Evolutionary conservation across 2,888 invertebrate species (phyloP), one percentile per base, ranked within the genome.

Genomic region (Apamea epomidion): DNA sequence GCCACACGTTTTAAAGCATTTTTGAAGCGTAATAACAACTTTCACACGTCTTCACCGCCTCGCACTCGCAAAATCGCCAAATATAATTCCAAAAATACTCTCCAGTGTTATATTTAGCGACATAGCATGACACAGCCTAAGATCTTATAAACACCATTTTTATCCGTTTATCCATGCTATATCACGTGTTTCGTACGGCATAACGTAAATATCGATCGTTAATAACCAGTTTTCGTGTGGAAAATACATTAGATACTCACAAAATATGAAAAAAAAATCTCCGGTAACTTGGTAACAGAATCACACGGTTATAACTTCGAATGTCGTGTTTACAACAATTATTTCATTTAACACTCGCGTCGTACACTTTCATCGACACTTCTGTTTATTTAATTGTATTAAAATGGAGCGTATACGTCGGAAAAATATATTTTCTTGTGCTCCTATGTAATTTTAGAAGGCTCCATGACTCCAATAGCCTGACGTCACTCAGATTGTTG

Each of bases 401-500:
- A 92, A 93, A 94, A 91, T 93, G 92, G 92, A 95, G 94, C 93
- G 91, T 91, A 91, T 90, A 92, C 90, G 92, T 91, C 77, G 88
- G 91, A 92, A 93, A 94, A 94, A 94, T 94, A 92, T 92, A 92
- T 94, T 95, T 95, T 95, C 93, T 92, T 94, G 91, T 85, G 91
- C 93, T 94, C 92, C 91, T 91, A 93, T 95, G 97, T 97, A 97
- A 97, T 96, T 96, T 97, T 97, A 97, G 97, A 96, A 94, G 95
- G 94, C 95, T 94, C 93, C 93, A 94, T 94, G 92, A 93, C 94
- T 95, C 94, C 93, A 93, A 95, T 93, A 90, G 91, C 90, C 94
- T 97, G 97, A 97, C 97, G 97, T 97, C 97, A 97, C 94, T 93
- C 93, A 92, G 94, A 96, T 95, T 95, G 97, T 96, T 96, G 97